Percentiles rank a stretch among this genome's conserved stretches.
phyloP scores from a whole-genome alignment of 2,888 invertebrate species.

The Lingula anatina region DNA sequence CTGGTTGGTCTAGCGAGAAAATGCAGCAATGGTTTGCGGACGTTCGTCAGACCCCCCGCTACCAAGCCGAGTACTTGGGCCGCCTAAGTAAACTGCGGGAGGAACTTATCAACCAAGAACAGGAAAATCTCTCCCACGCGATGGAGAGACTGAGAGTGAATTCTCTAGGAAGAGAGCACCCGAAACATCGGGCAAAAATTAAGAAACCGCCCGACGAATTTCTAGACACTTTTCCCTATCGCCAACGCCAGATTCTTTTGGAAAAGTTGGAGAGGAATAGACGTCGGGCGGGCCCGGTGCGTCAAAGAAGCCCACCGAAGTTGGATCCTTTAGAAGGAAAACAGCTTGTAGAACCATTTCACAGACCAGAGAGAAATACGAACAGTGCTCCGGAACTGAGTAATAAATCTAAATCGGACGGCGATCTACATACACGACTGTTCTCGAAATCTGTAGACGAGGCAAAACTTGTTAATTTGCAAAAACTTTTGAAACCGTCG shows the following conservation, averaged over 20 bases:
- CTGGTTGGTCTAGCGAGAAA: constrained; percentile 15
- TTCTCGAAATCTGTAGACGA: constrained; percentile 20
- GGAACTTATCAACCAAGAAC: constrained; percentile 29
- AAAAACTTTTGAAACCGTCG: constrained; percentile 20
- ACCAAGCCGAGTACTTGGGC: constrained; percentile 30
- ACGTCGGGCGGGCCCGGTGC: constrained; percentile 28
- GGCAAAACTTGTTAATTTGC: constrained; percentile 22
- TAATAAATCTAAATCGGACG: constrained; percentile 5
- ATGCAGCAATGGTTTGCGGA: constrained; percentile 21
- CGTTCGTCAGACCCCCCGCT: constrained; percentile 16
- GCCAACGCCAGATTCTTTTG: constrained; percentile 15
- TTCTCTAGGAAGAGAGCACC: constrained; percentile 18
- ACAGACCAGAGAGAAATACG: constrained; percentile 4
- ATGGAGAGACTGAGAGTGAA: constrained; percentile 27
- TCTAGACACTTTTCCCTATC: neutral
- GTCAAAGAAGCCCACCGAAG: constrained; percentile 17
- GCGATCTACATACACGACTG: too few relatives aligned
- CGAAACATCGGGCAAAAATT: constrained; percentile 7
- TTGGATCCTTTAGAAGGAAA: constrained; percentile 29
- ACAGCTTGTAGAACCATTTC: constrained; percentile 21
- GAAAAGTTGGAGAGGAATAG: constrained; percentile 31
- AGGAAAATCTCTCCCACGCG: constrained; percentile 27
- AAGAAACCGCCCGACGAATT: constrained; percentile 1
- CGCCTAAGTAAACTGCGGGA: constrained; percentile 28
- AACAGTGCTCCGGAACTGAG: constrained; percentile 6